Percentiles rank a stretch among this genome's conserved stretches.
These are phyloP conservation scores for Tanypteryx hageni DNA, from an alignment of 2,888 invertebrate species.

Conservation along the genomic window DNA sequence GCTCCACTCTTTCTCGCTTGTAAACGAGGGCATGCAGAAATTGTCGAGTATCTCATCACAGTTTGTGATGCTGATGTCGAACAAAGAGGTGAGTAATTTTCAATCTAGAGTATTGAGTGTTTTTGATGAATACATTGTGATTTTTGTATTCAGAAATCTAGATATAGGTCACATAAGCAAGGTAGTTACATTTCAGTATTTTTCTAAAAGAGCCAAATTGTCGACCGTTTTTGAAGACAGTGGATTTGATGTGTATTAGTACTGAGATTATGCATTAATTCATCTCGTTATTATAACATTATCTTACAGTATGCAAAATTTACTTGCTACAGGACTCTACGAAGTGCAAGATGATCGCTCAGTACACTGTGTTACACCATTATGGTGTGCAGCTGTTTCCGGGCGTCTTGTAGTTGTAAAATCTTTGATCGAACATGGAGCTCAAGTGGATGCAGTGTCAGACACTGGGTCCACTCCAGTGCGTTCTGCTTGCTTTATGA, in stretches of 20 bases:
- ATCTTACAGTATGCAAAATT: neutral
- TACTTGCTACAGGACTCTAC: conserved; percentile 78
- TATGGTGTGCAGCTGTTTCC: conserved; percentile 95
- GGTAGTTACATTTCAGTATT: too few relatives aligned
- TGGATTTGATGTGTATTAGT: neutral
- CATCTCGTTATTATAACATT: neutral
- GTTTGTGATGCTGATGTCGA: conserved; percentile 91
- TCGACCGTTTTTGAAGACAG: neutral
- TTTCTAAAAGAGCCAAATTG: neutral
- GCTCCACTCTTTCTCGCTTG: conserved; percentile 89
- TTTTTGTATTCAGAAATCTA: too few relatives aligned
- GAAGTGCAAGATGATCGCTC: conserved; percentile 90
- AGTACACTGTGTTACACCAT: conserved; percentile 89
- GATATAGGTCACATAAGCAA: too few relatives aligned
- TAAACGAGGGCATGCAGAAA: conserved; percentile 87
- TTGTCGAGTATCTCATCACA: conserved; percentile 90
- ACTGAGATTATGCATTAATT: neutral
- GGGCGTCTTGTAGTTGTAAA: conserved; percentile 87
- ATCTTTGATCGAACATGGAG: conserved; percentile 87
- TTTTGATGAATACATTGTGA: conserved; percentile 61
- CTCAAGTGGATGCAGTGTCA: conserved; percentile 90
- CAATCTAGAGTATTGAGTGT: conserved; percentile 92
- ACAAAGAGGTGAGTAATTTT: conserved; percentile 79
- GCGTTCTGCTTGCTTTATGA: conserved; percentile 95
- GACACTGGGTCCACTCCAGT: conserved; percentile 94